Evolutionary conservation across 2,888 invertebrate genomes (phyloP), one percentile per base, ranked within the genome.

Genomic region (Dolichomitus sp.): DNA sequence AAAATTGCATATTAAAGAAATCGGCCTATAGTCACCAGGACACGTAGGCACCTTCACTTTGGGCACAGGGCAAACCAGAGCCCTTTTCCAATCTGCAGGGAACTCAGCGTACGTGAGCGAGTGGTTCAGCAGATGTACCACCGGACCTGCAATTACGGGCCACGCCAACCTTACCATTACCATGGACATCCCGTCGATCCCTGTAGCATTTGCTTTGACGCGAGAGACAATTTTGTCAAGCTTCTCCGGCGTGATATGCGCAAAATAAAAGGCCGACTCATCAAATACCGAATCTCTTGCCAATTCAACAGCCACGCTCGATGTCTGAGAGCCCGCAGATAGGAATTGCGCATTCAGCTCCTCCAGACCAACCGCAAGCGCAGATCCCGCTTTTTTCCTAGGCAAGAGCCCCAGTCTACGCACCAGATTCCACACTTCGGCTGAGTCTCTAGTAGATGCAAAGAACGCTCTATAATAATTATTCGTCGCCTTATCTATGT

Each of bases 141-240:
- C 11, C 0, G 23, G 23, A 0, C 1, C 27, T 9, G n/a, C n/a
- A n/a, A 59, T 23, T 14, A 27, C 30, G 4, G 54, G 40, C 37
- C 33, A 23, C 12, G 54, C 52, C 2, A 70, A 2, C 1, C 48
- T 11, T 3, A 48, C 2, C 19, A 30, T 30, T 5, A 12, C 4
- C 11, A 17, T 12, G 14, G 59, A 48, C 3, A 72, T 19, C 4
- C 33, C 72, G 45, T 63, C 70, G 1, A 61, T 2, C 19, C 79
- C 65, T 2, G 19, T 61, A 17, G 17, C 69, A n/a, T 30, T 30
- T 0, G 57, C 14, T 14, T 2, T 11, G 1, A 42, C 12, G 4
- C n/a, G n/a, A n/a, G n/a, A n/a, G n/a, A n/a, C n/a, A n/a, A n/a
- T n/a, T n/a, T n/a, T n/a, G n/a, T n/a, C n/a, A n/a, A n/a, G n/a